phyloP scores from a whole-genome alignment of 2,113 vertebrate genomes.

The Ursus arctos region DNA sequence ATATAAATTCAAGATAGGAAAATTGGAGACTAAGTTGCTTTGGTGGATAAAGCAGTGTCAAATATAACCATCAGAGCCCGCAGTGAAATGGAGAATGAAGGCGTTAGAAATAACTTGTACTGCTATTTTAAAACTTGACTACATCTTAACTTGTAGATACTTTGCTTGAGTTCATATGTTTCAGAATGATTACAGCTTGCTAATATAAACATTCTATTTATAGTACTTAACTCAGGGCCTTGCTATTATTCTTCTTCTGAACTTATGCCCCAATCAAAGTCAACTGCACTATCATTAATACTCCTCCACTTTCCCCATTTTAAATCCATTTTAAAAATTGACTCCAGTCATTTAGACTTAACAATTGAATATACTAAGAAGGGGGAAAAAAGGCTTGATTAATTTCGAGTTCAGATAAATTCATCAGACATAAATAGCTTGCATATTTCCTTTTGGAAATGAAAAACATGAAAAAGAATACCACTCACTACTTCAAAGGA shows the following conservation, averaged over 20 bases:
- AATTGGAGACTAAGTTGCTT: neutral
- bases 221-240: neutral
- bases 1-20: neutral
- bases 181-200: neutral
- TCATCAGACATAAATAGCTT: constrained; percentile 74
- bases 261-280: constrained; percentile 35
- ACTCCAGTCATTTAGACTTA: constrained; percentile 57
- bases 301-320: constrained; percentile 15
- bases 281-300: constrained; percentile 12
- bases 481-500: constrained; percentile 69
- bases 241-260: constrained; percentile 45
- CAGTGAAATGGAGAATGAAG: neutral
- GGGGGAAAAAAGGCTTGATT: neutral
- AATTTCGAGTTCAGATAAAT: constrained; percentile 73
- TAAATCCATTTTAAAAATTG: constrained; percentile 5
- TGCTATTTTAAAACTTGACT: neutral
- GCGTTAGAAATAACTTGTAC: neutral
- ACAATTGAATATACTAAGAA: constrained; percentile 7
- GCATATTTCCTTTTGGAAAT: constrained; percentile 65
- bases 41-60: neutral
- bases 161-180: neutral
- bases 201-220: neutral
- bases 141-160: neutral
- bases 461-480: constrained; percentile 60
- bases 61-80: neutral